Base-by-base conservation (phyloP, 2,113 vertebrate genomes). In the Phaetusa simplex region DNA sequence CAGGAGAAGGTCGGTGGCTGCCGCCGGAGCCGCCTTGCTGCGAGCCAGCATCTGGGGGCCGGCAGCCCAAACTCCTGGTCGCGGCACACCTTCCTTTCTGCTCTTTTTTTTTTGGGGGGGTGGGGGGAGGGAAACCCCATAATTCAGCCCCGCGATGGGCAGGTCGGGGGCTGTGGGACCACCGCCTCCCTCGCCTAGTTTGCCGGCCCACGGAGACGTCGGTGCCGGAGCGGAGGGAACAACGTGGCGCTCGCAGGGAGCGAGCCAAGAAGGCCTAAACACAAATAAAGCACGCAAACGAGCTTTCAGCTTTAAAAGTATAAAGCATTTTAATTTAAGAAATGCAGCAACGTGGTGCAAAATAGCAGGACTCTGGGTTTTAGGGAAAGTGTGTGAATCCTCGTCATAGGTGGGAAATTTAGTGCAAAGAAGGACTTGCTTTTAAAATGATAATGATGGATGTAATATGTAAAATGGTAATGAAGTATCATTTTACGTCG, bases 31-130 rank as follows among this genome's bases (percentile, higher is more conserved):
- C 47, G 7, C 6, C 11, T 13, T 11, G 19, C 77, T 5, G 23
- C 2, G 47, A 49, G 22, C 77, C 15, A 1, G 14, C 5, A 4
- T 2, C 61, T n/a, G 3, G 4, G 14, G 55, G 8, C 45, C 55
- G 5, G 56, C n/a, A 1, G 5, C 29, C 1, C 49, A 1, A 5
- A 5, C 14, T 1, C 3, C 5, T 0, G 9, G 32, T 36, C 8
- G 6, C 6, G 2, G 32, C 2, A 3, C 19, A 0, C 58, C 34
- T 53, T 11, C 4, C 9, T 13, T 40, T 14, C 20, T 2, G 38
- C 38, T 59, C 12, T 50, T 29, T 55, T 47, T 59, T 38, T 43
- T 26, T 8, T 5, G 14, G n/a, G n/a, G n/a, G n/a, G n/a, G n/a
- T n/a, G n/a, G 40, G 40, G 40, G 40, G 40, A 9, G 38, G 20